Base-by-base conservation (phyloP, 2,113 vertebrate species). In the Cinclus mexicanus region DNA sequence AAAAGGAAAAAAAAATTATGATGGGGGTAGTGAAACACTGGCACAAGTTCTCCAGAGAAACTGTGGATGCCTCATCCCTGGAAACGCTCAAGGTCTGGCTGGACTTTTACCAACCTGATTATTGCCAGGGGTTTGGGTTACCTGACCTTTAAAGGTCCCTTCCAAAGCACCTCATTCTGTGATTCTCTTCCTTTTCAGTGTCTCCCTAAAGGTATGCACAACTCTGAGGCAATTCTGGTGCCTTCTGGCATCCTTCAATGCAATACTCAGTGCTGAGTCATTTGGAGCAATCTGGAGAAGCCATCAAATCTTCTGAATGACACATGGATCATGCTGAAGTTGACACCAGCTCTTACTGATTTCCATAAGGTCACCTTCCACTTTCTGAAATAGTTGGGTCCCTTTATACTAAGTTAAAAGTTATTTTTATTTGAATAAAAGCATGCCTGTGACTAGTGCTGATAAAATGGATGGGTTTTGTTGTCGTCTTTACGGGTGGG, bases 271-370 rank as follows among this genome's bases (percentile, higher is more conserved):
- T 8, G 4, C 68, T 76, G 65, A 28, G 35, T 72, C 70, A 42
- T 57, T 71, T 35, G 35, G 53, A 81, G 16, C 46, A 35, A 63
- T 26, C 57, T 53, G 39, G 24, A 67, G 67, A 89, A 61, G 67
- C 6, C 24, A 33, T 49, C 26, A 4, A 11, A 28, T 44, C 31
- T n/a, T 44, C n/a, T 3, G 0, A 37, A 63, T 14, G 25, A 52
- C 29, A 87, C 31, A 49, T 0, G 0, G 28, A 25, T 61, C 67
- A 53, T 2, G 2, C 0, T 14, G 28, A 74, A 64, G 22, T 21
- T 71, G 19, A 11, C 33, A 33, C 28, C 24, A 60, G 46, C 15
- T 76, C 44, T n/a, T 41, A 31, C 8, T 5, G 1, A 35, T 85
- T 50, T 77, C 64, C 78, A 60, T 33, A 60, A 37, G 35, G 55